Evolutionary conservation across 2,888 invertebrate species (phyloP).

Genomic region (Mythimna vitellina): DNA sequence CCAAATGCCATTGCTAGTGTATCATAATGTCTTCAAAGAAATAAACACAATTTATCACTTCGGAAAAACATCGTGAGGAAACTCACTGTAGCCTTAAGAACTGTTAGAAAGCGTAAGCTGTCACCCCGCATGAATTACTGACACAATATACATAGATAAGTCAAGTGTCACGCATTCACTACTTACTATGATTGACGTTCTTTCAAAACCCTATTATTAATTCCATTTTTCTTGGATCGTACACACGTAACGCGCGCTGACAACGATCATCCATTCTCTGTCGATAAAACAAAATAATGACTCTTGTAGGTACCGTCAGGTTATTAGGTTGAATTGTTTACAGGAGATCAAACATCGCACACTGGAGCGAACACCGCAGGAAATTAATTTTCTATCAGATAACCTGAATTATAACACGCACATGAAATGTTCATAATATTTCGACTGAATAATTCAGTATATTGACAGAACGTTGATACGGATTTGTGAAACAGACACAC

Average conservation of each 20-base stretch:
- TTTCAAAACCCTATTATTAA: conserved; percentile 12
- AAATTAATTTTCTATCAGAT: conserved; percentile 65
- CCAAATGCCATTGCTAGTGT: background rate
- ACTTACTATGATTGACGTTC: conserved; percentile 39
- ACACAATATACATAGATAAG: conserved; percentile 35
- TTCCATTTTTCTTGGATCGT: conserved; percentile 20
- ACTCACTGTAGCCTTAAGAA: conserved; percentile 19
- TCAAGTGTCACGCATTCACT: conserved; percentile 39
- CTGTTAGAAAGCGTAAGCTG: conserved; percentile 31
- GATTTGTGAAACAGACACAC: conserved; percentile 9
- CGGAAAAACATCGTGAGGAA: conserved; percentile 19
- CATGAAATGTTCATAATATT: conserved; percentile 42
- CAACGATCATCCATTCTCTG: background rate
- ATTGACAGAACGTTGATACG: conserved; percentile 39
- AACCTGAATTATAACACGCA: conserved; percentile 52
- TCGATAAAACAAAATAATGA: conserved; percentile 42
- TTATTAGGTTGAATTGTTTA: conserved; percentile 44
- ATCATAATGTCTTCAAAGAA: conserved; percentile 10
- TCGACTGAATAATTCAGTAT: conserved; percentile 51
- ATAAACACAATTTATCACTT: conserved; percentile 41
- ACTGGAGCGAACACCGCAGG: conserved; percentile 32
- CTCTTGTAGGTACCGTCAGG: conserved; percentile 11
- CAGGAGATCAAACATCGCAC: conserved; percentile 53
- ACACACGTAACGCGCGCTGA: background rate
- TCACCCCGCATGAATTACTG: conserved; percentile 43